Conservation (phyloP, 1,140 invertebrate species). For the Trissolcus basalis region DNA sequence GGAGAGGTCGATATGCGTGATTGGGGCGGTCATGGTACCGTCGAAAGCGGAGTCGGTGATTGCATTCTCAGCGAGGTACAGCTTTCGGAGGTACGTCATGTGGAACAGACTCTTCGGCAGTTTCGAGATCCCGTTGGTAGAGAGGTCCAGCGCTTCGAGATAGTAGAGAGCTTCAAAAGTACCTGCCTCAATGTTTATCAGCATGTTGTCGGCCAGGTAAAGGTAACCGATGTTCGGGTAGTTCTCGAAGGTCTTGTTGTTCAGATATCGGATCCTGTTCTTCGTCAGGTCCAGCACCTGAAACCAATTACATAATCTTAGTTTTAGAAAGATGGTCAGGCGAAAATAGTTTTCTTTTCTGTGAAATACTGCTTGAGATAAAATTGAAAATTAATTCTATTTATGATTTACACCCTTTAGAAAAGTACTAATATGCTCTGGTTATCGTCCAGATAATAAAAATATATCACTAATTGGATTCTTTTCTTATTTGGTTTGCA, state of each 20-base stretch:
- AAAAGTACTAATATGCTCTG: too few relatives aligned
- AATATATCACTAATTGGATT: too few relatives aligned
- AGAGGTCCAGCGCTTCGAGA: conserved; percentile 67
- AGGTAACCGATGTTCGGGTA: conserved; percentile 68
- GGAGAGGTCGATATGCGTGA: conserved; percentile 58
- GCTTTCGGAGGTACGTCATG: conserved; percentile 60
- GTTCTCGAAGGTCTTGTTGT: conserved; percentile 63
- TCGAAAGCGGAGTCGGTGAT: conserved; percentile 61
- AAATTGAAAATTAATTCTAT: too few relatives aligned
- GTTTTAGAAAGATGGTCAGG: neutral
- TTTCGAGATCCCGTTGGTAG: conserved; percentile 59
- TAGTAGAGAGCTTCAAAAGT: conserved; percentile 66
- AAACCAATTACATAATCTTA: conserved; percentile 1
- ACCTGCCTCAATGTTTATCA: conserved; percentile 64
- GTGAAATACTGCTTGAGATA: too few relatives aligned
- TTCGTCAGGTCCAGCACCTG: conserved; percentile 68
- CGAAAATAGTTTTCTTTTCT: too few relatives aligned
- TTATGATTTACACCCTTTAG: too few relatives aligned
- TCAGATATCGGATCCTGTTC: conserved; percentile 69
- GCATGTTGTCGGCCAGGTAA: conserved; percentile 72
- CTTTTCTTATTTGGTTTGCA: too few relatives aligned
- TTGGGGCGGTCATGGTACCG: conserved; percentile 50
- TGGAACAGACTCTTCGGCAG: conserved; percentile 64
- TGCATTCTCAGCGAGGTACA: conserved; percentile 62
- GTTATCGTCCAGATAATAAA: too few relatives aligned